Percentiles rank a stretch among this genome's conserved stretches.
phyloP scores from a whole-genome alignment of 2,113 vertebrate species.

The Phalacrocorax aristotelis region DNA sequence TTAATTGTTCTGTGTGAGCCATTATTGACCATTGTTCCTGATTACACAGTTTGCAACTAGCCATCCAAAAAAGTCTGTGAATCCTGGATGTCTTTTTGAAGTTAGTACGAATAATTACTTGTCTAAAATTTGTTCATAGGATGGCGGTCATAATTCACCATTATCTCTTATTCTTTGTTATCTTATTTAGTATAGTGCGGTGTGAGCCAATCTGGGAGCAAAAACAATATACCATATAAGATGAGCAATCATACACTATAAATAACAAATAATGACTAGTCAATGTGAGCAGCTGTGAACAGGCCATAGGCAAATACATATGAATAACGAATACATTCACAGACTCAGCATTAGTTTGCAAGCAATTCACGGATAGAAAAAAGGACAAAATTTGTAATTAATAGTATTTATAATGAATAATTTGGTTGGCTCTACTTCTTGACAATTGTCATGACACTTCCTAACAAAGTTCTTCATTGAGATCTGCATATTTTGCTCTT shows the following conservation, averaged over 20 bases:
- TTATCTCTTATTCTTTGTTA: constrained; percentile 36
- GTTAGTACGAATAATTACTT: not conserved
- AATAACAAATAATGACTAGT: constrained; percentile 46
- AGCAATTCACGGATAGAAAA: constrained; percentile 19
- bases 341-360: constrained; percentile 18
- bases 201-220: not conserved
- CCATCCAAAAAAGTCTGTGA: not conserved
- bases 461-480: not conserved
- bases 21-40: constrained; percentile 51
- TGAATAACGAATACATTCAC: not conserved
- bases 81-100: constrained; percentile 11
- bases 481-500: not conserved
- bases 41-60: constrained; percentile 16
- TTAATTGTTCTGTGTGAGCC: constrained; percentile 30
- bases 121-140: not conserved
- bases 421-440: not conserved
- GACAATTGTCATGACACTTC: not conserved
- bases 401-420: constrained; percentile 36
- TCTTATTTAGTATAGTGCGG: not conserved
- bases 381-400: constrained; percentile 18
- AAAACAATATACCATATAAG: constrained; percentile 15
- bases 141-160: not conserved
- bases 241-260: constrained; percentile 43
- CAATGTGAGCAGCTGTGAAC: constrained; percentile 44
- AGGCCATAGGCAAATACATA: not conserved